A percentile compares a stretch with the other conserved stretches of the same genome.
phyloP scores from a whole-genome alignment of 2,113 vertebrate genomes.

The Alethe diademata region DNA sequence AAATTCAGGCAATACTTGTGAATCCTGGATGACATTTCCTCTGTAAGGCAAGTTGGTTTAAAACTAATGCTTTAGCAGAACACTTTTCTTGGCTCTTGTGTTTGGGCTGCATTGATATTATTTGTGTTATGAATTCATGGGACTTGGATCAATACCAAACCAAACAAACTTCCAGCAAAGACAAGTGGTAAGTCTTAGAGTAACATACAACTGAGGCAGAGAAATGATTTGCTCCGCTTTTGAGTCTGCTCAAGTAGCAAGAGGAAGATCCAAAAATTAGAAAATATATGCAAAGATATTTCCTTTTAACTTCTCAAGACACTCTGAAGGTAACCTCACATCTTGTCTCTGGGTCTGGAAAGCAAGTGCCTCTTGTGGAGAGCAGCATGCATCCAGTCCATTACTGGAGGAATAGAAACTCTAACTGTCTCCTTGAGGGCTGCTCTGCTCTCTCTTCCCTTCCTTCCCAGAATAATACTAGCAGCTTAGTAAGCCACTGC shows the following conservation, averaged over 20 bases:
- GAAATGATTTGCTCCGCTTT: not conserved
- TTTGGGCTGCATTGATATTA: not conserved
- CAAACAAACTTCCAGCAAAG: not conserved
- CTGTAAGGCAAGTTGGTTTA: not conserved
- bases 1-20: not conserved
- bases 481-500: not conserved
- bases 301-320: not conserved
- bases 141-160: not conserved
- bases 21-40: not conserved
- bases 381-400: fast-evolving
- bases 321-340: not conserved
- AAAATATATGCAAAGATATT: fast-evolving
- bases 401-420: not conserved
- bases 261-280: not conserved
- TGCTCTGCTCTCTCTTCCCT: not conserved
- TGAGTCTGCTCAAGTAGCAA: not conserved
- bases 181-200: not conserved
- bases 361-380: not conserved
- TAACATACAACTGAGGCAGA: fast-evolving
- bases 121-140: not conserved
- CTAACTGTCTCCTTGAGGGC: not conserved
- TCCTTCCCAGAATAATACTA: not conserved
- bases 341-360: not conserved
- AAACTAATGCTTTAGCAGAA: not conserved
- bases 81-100: not conserved